These are phyloP conservation scores for Gerris buenoi DNA, from an alignment of 1,140 invertebrate genomes.

Conservation along the genomic window DNA sequence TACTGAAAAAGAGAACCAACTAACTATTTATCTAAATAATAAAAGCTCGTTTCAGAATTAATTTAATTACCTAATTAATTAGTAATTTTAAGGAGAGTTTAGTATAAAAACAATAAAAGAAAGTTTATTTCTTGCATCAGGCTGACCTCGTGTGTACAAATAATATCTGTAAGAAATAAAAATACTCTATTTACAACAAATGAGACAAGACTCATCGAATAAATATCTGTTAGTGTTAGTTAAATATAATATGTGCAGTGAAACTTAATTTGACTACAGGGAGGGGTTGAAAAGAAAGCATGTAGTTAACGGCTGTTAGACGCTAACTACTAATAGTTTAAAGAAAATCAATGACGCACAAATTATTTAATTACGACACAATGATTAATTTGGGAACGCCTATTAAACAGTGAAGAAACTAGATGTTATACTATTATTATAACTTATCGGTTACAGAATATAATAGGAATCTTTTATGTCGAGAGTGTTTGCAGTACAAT, in stretches of 20 bases:
- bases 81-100: too few species aligned
- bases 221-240: not conserved
- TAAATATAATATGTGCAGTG: not conserved
- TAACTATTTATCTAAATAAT: too few species aligned
- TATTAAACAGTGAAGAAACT: not conserved
- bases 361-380: not conserved
- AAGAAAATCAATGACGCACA: not conserved
- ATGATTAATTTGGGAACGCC: not conserved
- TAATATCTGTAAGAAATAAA: not conserved
- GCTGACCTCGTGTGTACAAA: too few species aligned
- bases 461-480: not conserved
- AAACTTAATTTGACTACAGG: too few species aligned
- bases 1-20: too few species aligned
- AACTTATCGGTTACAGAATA: not conserved
- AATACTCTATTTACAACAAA: not conserved
- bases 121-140: too few species aligned
- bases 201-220: not conserved
- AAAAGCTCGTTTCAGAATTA: too few species aligned
- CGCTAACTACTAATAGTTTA: not conserved
- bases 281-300: not conserved
- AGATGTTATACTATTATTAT: not conserved
- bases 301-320: not conserved
- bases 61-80: too few species aligned
- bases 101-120: too few species aligned
- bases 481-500: not conserved